Evolutionary conservation across 2,797 vertebrate genomes (phyloP).

Genomic region (Morus bassanus): DNA sequence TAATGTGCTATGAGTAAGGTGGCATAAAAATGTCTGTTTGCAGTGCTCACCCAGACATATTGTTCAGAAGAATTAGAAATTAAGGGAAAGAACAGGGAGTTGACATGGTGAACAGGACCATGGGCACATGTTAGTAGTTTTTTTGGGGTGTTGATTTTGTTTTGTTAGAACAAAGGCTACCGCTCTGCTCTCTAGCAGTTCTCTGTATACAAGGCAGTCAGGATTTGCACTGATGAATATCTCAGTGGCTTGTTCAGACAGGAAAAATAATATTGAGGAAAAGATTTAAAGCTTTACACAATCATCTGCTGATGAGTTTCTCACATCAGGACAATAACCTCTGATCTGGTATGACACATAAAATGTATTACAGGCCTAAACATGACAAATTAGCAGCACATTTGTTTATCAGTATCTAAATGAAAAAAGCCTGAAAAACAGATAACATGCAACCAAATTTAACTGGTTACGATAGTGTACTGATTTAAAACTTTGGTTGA

Average conservation of each 20-base stretch:
- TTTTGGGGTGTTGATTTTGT: not conserved
- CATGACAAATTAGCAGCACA: not conserved
- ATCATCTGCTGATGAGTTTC: not conserved
- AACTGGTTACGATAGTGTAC: not conserved
- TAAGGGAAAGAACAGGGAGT: not conserved
- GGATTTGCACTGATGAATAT: not conserved
- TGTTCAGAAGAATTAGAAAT: not conserved
- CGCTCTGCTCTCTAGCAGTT: not conserved
- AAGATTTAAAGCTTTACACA: not conserved
- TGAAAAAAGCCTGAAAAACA: not conserved
- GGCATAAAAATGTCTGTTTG: not conserved
- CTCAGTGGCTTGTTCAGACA: not conserved
- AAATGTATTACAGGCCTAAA: not conserved
- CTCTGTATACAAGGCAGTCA: not conserved
- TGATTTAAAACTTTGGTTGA: not conserved
- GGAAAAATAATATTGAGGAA: not conserved
- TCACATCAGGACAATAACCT: not conserved
- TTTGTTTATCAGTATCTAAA: not conserved
- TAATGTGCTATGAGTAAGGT: not conserved
- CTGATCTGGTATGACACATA: not conserved
- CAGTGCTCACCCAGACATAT: not conserved
- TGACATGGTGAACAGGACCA: not conserved
- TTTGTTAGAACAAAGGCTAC: not conserved
- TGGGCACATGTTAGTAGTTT: not conserved
- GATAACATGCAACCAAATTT: not conserved